Conservation (phyloP, 1,140 invertebrate species). For the Phymorhynchus buccinoides region DNA sequence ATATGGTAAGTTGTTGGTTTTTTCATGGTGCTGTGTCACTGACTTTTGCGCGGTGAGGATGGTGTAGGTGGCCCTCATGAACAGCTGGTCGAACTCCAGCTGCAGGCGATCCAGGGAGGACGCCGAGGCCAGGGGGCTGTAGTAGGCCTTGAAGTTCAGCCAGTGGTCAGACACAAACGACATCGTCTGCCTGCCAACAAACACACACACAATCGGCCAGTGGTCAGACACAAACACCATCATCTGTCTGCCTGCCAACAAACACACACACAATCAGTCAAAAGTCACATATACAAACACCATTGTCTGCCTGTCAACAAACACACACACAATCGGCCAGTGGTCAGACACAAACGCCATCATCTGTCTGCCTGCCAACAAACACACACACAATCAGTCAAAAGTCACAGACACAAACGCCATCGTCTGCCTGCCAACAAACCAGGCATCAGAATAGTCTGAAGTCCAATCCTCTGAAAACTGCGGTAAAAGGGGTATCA, state of each 20-base stretch:
- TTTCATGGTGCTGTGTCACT: slow-evolving; percentile 29
- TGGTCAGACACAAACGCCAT: neutral
- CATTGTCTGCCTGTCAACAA: slow-evolving; percentile 77
- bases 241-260: neutral
- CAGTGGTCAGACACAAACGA: slow-evolving; percentile 85
- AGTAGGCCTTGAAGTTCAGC: slow-evolving; percentile 76
- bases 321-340: neutral
- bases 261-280: no score
- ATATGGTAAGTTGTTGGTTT: no score
- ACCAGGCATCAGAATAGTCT: no score
- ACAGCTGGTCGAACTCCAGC: slow-evolving; percentile 83
- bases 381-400: no score
- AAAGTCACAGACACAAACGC: slow-evolving; percentile 85
- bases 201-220: neutral
- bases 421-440: slow-evolving; percentile 77
- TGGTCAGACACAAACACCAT: neutral
- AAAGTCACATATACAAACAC: slow-evolving; percentile 85
- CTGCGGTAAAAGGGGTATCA: no score
- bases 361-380: neutral
- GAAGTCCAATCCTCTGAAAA: no score
- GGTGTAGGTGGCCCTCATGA: slow-evolving; percentile 80
- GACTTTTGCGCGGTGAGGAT: slow-evolving; percentile 81
- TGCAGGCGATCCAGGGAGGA: slow-evolving; percentile 79
- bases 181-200: slow-evolving; percentile 77
- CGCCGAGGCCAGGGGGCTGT: slow-evolving; percentile 68